Evolutionary conservation across 2,888 invertebrate genomes (phyloP).

Genomic region (Clusia tigrina): DNA sequence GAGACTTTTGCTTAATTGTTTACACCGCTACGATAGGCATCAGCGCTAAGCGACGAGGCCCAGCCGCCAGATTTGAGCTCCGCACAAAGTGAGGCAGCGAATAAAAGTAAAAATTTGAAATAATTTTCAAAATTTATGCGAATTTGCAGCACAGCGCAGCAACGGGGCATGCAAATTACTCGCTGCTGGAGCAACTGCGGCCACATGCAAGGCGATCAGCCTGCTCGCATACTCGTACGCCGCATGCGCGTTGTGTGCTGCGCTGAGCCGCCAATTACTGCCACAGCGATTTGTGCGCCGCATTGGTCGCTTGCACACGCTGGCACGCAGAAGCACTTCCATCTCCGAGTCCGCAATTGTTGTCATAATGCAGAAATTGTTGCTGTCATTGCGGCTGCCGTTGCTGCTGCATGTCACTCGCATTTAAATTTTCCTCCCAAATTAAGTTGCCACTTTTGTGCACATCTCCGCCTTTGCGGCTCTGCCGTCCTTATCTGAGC

Average conservation of each 20-base stretch:
- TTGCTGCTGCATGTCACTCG: not conserved
- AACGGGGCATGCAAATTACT: not conserved
- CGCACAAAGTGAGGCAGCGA: not conserved
- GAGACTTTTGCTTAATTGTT: not conserved
- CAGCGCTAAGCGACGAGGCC: not conserved
- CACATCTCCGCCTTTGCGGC: not conserved
- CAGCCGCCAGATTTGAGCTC: not conserved
- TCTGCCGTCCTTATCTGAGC: not conserved
- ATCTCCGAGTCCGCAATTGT: too few species aligned
- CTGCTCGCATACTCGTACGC: too few species aligned
- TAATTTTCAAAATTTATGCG: not conserved
- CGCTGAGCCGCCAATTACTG: not conserved
- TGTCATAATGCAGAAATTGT: not conserved
- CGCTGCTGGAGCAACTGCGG: not conserved
- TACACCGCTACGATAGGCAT: not conserved
- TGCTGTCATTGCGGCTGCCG: not conserved
- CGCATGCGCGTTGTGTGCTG: too few species aligned
- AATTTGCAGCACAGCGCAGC: not conserved
- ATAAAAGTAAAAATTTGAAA: not conserved
- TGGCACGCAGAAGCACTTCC: not conserved
- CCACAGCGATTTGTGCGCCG: not conserved
- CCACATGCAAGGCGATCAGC: not conserved
- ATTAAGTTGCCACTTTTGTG: not conserved
- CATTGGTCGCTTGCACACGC: not conserved
- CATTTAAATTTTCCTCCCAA: slow-evolving; percentile 2